These are phyloP conservation scores for Rutpela maculata DNA, from an alignment of 2,888 invertebrate genomes.

Conservation along the genomic window DNA sequence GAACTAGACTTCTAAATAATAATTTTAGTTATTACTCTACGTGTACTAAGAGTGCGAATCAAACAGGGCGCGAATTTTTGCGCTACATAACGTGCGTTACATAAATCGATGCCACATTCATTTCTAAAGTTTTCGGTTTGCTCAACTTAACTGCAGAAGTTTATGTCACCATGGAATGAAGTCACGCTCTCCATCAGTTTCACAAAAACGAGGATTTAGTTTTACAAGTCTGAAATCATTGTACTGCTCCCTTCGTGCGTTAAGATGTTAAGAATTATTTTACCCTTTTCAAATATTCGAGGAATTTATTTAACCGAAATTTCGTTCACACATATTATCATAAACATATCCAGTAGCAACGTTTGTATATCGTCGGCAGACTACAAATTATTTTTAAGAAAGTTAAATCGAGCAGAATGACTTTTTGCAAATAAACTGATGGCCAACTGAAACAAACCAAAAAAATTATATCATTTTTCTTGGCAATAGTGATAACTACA, in stretches of 20 bases:
- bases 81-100: background rate
- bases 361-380: no score
- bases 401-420: no score
- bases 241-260: background rate
- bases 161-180: background rate
- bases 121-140: background rate
- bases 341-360: no score
- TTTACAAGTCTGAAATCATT: background rate
- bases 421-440: no score
- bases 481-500: no score
- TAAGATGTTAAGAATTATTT: background rate
- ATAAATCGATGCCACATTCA: background rate
- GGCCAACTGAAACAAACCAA: no score
- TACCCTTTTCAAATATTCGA: background rate
- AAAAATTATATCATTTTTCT: no score
- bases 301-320: background rate
- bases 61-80: background rate
- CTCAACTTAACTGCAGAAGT: background rate
- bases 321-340: no score
- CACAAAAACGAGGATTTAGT: background rate
- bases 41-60: no score
- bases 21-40: no score
- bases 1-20: no score
- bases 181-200: background rate
- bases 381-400: no score